A percentile compares a stretch with the other conserved stretches of the same genome.
Conservation (phyloP, 2,888 invertebrate genomes). For the Caradrina kadenii region DNA sequence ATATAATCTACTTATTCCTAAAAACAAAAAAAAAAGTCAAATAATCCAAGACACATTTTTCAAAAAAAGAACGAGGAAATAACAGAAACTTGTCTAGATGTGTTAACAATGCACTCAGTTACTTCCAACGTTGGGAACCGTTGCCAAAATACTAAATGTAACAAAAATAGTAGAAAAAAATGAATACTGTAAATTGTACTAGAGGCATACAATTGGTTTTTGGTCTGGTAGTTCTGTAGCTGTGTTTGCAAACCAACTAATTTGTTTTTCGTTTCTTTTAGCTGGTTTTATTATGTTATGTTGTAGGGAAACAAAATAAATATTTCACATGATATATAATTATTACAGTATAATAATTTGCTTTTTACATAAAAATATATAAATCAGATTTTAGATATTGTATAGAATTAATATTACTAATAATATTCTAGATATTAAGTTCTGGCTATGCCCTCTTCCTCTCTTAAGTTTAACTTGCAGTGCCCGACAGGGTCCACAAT, state of each 20-base stretch:
- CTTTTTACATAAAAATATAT: no score
- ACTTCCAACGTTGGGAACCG: neutral
- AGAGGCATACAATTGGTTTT: constrained; percentile 31
- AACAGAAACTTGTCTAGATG: constrained; percentile 3
- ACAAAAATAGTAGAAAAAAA: constrained; percentile 30
- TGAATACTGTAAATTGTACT: constrained; percentile 6
- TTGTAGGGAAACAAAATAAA: no score
- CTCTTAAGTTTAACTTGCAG: no score
- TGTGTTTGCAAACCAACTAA: neutral
- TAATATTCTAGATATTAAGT: no score
- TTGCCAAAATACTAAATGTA: constrained; percentile 42
- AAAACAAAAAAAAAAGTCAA: neutral
- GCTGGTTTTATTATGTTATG: neutral
- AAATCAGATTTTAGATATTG: no score
- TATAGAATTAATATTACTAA: no score
- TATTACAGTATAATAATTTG: no score
- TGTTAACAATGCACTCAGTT: constrained; percentile 13
- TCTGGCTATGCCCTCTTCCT: no score
- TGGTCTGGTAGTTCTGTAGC: constrained; percentile 11
- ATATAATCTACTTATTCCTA: no score
- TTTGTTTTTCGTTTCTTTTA: constrained; percentile 6
- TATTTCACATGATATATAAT: no score
- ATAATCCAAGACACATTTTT: neutral
- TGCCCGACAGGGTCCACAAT: no score
- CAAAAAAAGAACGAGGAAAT: neutral